Base-by-base conservation (phyloP, 2,888 invertebrate genomes). In the Phlogophora meticulosa region DNA sequence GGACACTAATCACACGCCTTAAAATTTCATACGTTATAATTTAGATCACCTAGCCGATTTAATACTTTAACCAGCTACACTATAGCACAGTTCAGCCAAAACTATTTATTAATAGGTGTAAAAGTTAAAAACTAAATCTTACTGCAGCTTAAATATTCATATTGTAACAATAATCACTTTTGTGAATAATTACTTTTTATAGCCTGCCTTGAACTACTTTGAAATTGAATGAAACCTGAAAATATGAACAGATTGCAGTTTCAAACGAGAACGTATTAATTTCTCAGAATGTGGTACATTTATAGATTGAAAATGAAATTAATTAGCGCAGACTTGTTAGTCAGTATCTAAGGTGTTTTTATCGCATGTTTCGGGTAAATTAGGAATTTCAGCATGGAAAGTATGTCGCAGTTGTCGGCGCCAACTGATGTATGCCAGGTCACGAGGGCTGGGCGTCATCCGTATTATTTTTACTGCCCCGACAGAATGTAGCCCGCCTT, bases 381-480 rank as follows among this genome's bases (percentile, higher is more conserved):
- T 89, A 89, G 87, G 87, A 88, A 88, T 89, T 88, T 91, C 86
- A 84, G 80, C 66, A 73, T 65, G 71, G 79, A 87, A 93, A 91
- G 88, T 92, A 84, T 93, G 92, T 90, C 93, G 88, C 90, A 88
- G 87, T 90, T 86, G 90, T 90, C 89, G 90, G 89, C 92, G 90
- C 84, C 87, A 85, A 83, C 85, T 87, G 87, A 91, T 88, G 87
- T 91, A 78, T 91, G 91, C 87, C 92, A 91, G 92, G 91, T 92
- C 92, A 91, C 84, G 85, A 85, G 87, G 89, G 80, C 87, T 86
- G 86, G 85, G 81, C 87, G 87, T 87, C 91, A 90, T 89, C 85
- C 77, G 86, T 89, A 93, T 91, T 91, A 91, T 91, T 93, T 92
- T 92, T 91, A 92, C 91, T 91, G 87, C 86, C 80, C 83, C 86